These are phyloP conservation scores for Melipona quadrifasciata DNA, from an alignment of 1,140 invertebrate species.

Conservation along the genomic window DNA sequence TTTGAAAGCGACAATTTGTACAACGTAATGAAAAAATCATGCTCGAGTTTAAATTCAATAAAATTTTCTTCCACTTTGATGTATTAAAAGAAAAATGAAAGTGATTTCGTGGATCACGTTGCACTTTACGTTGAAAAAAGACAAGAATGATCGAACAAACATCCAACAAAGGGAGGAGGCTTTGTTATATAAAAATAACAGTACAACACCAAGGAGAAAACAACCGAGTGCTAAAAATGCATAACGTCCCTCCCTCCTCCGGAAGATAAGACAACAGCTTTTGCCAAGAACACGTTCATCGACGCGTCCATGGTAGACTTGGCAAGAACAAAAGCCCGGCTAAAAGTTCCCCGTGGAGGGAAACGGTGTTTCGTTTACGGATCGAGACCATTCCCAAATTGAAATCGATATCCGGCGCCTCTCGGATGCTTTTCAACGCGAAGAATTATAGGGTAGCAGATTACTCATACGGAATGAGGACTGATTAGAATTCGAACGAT, in stretches of 20 bases:
- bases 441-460: constrained; percentile 36
- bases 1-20: too few relatives aligned
- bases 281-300: constrained; percentile 9
- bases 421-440: constrained; percentile 10
- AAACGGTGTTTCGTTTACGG: constrained; percentile 7
- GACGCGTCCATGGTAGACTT: background rate
- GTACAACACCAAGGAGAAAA: background rate
- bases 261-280: background rate
- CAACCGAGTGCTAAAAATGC: background rate
- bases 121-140: too few relatives aligned
- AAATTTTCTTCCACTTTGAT: too few relatives aligned
- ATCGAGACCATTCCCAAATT: constrained; percentile 26
- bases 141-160: too few relatives aligned
- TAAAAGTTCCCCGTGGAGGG: constrained; percentile 3
- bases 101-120: too few relatives aligned
- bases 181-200: too few relatives aligned
- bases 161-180: too few relatives aligned
- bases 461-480: constrained; percentile 56
- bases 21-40: too few relatives aligned
- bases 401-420: constrained; percentile 34
- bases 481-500: constrained; percentile 69
- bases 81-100: too few relatives aligned
- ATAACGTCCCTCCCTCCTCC: background rate
- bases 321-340: background rate
- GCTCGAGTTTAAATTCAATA: too few relatives aligned